Conservation (phyloP, 2,113 vertebrate species). For the Sorex araneus region DNA sequence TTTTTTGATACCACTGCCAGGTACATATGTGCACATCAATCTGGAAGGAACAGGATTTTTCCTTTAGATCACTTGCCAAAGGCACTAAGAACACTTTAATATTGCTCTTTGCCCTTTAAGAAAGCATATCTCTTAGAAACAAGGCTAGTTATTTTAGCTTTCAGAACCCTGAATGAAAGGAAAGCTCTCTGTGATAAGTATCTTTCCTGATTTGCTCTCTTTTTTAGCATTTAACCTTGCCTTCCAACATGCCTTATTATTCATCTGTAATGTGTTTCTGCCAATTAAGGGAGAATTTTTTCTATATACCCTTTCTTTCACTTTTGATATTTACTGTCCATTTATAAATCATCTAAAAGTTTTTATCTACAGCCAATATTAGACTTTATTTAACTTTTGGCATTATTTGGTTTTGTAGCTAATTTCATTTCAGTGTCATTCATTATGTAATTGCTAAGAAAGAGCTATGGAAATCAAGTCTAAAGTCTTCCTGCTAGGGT, state of each 20-base stretch:
- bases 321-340: constrained; percentile 17
- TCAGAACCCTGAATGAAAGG: background rate
- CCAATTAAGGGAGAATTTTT: background rate
- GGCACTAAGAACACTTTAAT: background rate
- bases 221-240: background rate
- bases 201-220: constrained; percentile 10
- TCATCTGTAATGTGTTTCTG: background rate
- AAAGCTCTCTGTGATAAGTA: background rate
- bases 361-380: background rate
- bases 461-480: background rate
- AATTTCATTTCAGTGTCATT: background rate
- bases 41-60: background rate
- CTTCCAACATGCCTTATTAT: constrained; percentile 26
- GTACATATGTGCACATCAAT: rapidly evolving
- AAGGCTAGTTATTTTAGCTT: constrained; percentile 17
- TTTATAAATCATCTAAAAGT: constrained; percentile 11
- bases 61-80: background rate
- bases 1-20: rapidly evolving
- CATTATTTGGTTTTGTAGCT: background rate
- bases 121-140: constrained; percentile 8
- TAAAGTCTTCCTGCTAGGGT: background rate
- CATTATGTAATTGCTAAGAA: background rate
- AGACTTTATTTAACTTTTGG: constrained; percentile 27
- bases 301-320: background rate
- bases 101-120: constrained; percentile 51